Evolutionary conservation across 2,888 invertebrate species (phyloP).

Genomic region (Pyrochroa serraticornis): DNA sequence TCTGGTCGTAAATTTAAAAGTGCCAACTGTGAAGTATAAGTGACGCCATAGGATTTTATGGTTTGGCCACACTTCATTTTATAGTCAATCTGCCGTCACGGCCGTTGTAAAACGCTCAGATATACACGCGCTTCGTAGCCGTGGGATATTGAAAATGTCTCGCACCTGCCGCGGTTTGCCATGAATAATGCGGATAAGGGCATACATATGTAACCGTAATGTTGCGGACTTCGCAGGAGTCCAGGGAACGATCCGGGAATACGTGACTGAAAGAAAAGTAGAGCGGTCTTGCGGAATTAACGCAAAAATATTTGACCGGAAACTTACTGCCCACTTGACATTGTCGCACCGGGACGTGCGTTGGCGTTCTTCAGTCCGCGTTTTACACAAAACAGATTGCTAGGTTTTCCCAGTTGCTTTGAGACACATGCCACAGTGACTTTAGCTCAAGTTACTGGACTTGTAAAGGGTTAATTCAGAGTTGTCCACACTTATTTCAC

Average conservation of each 20-base stretch:
- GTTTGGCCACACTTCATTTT: constrained; percentile 36
- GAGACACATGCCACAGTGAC: too few species aligned
- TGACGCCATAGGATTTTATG: constrained; percentile 30
- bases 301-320: too few species aligned
- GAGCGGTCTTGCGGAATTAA: too few species aligned
- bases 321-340: too few species aligned
- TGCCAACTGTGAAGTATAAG: constrained; percentile 33
- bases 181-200: constrained; percentile 26
- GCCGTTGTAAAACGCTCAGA: constrained; percentile 27
- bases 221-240: constrained; percentile 16
- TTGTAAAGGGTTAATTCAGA: too few species aligned
- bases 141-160: constrained; percentile 27
- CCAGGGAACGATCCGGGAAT: constrained; percentile 16
- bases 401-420: too few species aligned
- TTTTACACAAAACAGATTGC: too few species aligned
- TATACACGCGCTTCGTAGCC: constrained; percentile 18
- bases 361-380: too few species aligned
- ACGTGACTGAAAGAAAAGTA: too few species aligned
- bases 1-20: constrained; percentile 34
- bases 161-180: constrained; percentile 16
- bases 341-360: too few species aligned
- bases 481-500: too few species aligned
- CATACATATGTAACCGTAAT: constrained; percentile 23
- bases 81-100: constrained; percentile 33
- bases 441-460: too few species aligned